phyloP scores from a whole-genome alignment of 2,113 vertebrate species.

The Litocranius walleri region DNA sequence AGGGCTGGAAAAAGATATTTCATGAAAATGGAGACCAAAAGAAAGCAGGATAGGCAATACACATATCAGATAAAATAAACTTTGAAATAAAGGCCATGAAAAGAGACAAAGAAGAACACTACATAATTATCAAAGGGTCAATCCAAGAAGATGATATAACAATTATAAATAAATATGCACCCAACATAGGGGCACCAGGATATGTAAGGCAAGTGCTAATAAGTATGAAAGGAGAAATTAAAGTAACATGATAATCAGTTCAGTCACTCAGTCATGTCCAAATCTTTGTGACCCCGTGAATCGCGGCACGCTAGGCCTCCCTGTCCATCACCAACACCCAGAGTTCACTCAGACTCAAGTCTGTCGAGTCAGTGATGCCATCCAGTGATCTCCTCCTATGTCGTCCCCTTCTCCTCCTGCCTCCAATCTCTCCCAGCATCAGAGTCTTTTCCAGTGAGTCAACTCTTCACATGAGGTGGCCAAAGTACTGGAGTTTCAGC shows the following conservation, averaged over 20 bases:
- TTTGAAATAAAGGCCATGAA: background rate
- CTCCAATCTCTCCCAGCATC: no score
- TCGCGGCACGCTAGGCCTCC: no score
- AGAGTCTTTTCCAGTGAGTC: no score
- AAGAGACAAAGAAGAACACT: background rate
- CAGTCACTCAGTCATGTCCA: fast-evolving
- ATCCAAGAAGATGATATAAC: background rate
- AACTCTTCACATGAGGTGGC: no score
- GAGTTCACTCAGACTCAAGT: no score
- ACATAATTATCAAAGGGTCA: background rate
- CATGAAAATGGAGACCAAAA: background rate
- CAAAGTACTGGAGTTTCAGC: no score
- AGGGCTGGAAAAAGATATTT: background rate
- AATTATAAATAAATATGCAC: background rate
- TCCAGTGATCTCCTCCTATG: no score
- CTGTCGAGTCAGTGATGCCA: no score
- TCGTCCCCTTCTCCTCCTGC: no score
- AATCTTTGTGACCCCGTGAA: fast-evolving
- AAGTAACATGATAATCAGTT: background rate
- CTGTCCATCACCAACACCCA: no score
- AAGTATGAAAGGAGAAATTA: background rate
- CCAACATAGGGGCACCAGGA: background rate
- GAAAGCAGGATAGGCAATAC: background rate
- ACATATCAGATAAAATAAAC: background rate
- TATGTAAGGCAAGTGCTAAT: background rate